These are phyloP conservation scores for Nettapus auritus DNA, from an alignment of 2,113 vertebrate genomes.

Conservation along the genomic window DNA sequence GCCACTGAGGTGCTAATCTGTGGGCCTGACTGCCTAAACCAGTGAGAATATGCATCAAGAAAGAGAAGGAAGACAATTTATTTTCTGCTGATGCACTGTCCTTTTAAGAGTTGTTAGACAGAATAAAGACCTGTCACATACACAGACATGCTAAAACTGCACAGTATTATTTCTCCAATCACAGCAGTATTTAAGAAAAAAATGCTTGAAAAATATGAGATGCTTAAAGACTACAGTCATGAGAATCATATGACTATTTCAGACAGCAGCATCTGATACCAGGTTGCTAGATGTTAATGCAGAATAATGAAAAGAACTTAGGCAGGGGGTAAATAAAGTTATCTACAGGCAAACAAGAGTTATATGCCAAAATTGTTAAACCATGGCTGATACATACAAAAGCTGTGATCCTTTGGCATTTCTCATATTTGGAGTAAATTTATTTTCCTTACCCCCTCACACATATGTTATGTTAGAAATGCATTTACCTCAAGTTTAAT, in stretches of 20 bases:
- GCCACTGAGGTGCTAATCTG: not conserved
- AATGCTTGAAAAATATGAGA: not conserved
- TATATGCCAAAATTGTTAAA: not conserved
- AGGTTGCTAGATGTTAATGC: not conserved
- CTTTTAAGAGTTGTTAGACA: not conserved
- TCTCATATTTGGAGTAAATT: not conserved
- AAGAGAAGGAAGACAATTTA: not conserved
- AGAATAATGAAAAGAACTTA: not conserved
- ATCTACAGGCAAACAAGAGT: not conserved
- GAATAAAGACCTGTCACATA: not conserved
- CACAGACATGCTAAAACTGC: not conserved
- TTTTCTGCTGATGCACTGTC: not conserved
- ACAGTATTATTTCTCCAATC: not conserved
- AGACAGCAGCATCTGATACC: not conserved
- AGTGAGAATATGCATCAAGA: not conserved
- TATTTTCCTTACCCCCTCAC: not conserved
- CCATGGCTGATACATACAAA: not conserved
- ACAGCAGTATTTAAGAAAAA: not conserved
- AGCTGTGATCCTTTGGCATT: not conserved
- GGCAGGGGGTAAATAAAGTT: not conserved
- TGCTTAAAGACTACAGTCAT: not conserved
- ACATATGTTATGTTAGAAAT: not conserved
- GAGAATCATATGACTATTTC: not conserved
- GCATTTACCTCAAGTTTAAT: not conserved
- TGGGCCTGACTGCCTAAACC: not conserved